Conservation (phyloP, 2,888 invertebrate species). For the Trichacis sp. region DNA sequence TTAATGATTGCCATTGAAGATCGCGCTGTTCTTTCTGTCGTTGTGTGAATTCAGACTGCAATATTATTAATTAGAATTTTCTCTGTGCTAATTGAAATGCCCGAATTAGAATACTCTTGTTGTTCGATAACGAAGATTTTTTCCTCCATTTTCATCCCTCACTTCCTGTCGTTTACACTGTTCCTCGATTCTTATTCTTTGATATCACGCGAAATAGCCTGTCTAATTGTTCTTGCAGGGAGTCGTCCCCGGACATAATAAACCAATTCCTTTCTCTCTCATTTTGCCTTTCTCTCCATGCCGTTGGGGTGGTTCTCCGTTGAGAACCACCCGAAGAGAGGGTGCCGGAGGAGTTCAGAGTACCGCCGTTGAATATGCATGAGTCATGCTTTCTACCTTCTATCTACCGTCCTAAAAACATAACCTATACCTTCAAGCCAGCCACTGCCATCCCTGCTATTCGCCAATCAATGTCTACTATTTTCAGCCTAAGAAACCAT, state of each 20-base stretch:
- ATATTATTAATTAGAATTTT: slow-evolving; percentile 1
- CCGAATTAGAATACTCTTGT: slow-evolving; percentile 32
- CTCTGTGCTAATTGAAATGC: slow-evolving; percentile 24
- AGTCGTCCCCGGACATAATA: slow-evolving; percentile 49
- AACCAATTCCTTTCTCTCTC: slow-evolving; percentile 49
- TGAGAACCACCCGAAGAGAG: no score
- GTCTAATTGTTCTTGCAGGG: slow-evolving; percentile 50
- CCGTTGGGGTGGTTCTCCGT: no score
- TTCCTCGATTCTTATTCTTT: slow-evolving; percentile 43
- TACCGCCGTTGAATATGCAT: slow-evolving; percentile 69
- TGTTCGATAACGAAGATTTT: slow-evolving; percentile 27
- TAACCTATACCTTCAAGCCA: slow-evolving; percentile 48
- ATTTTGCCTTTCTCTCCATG: slow-evolving; percentile 56
- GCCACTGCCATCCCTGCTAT: slow-evolving; percentile 40
- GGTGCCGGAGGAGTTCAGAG: slow-evolving; percentile 68
- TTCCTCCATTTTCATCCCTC: slow-evolving; percentile 24
- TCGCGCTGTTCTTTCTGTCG: background rate
- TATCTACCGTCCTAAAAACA: slow-evolving; percentile 69
- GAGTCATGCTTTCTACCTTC: slow-evolving; percentile 64
- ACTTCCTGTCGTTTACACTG: slow-evolving; percentile 39
- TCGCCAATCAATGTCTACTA: slow-evolving; percentile 66
- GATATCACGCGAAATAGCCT: slow-evolving; percentile 46
- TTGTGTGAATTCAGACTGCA: background rate
- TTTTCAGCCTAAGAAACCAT: slow-evolving; percentile 36
- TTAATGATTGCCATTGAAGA: background rate